These are phyloP conservation scores for Petrocephalus microphthalmus DNA, from an alignment of 2,113 vertebrate genomes.

Conservation along the genomic window DNA sequence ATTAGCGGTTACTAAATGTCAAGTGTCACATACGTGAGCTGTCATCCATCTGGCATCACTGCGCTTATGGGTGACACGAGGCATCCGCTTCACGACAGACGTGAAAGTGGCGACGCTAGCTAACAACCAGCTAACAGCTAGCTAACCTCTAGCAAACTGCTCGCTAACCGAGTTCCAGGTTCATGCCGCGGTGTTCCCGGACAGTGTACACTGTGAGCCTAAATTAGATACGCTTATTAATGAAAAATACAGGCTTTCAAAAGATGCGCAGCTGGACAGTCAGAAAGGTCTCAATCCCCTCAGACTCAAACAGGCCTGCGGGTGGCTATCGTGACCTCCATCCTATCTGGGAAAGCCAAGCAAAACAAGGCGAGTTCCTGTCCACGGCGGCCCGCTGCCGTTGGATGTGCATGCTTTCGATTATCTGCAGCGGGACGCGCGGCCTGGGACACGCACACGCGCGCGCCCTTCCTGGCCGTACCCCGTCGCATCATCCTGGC, in stretches of 20 bases:
- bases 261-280: constrained; percentile 23
- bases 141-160: background rate
- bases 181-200: background rate
- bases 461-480: constrained; percentile 17
- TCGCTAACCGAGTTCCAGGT: constrained; percentile 1
- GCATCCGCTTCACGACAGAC: background rate
- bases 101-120: background rate
- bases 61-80: background rate
- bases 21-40: background rate
- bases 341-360: constrained; percentile 31
- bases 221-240: background rate
- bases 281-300: constrained; percentile 24
- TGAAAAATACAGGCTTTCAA: constrained; percentile 13
- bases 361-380: constrained; percentile 30
- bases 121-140: background rate
- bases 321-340: constrained; percentile 24
- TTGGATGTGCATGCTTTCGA: constrained; percentile 26
- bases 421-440: constrained; percentile 18
- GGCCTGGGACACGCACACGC: background rate
- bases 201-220: background rate
- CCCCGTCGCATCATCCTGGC: constrained; percentile 32
- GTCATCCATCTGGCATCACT: background rate
- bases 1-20: background rate
- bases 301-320: constrained; percentile 12
- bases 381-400: constrained; percentile 7